phyloP scores from a whole-genome alignment of 2,113 vertebrate species.

The Otocyon megalotis region DNA sequence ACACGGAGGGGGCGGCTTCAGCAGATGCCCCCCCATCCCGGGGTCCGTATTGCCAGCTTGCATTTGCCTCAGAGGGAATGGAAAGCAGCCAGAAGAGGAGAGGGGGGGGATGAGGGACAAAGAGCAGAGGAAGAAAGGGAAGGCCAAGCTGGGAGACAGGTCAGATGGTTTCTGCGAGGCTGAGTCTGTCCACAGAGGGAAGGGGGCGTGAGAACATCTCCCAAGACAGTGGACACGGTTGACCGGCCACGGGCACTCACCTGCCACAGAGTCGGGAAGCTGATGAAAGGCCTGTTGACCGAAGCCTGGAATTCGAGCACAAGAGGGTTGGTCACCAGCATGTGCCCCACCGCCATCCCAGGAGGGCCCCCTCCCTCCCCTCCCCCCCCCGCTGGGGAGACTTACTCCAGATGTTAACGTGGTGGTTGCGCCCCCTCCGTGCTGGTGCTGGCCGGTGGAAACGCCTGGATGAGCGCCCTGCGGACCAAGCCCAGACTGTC shows the following conservation, averaged over 20 bases:
- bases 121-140: not conserved
- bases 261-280: slow-evolving; percentile 75
- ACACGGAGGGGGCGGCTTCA: fast-evolving
- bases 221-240: not conserved
- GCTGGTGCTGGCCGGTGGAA: slow-evolving; percentile 63
- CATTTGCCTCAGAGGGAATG: not conserved
- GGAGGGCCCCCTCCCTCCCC: not conserved
- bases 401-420: slow-evolving; percentile 79
- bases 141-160: not conserved
- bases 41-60: not conserved
- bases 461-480: slow-evolving; percentile 53
- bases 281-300: slow-evolving; percentile 80
- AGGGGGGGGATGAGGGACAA: not conserved
- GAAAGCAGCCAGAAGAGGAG: not conserved
- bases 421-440: slow-evolving; percentile 75
- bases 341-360: not conserved
- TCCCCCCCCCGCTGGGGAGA: fast-evolving
- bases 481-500: slow-evolving; percentile 1
- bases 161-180: not conserved
- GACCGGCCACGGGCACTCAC: slow-evolving; percentile 55
- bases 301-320: slow-evolving; percentile 76
- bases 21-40: not conserved
- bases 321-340: not conserved
- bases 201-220: not conserved
- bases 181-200: not conserved